phyloP scores from a whole-genome alignment of 2,888 invertebrate genomes.

The Lepetodrilus schrolli region DNA sequence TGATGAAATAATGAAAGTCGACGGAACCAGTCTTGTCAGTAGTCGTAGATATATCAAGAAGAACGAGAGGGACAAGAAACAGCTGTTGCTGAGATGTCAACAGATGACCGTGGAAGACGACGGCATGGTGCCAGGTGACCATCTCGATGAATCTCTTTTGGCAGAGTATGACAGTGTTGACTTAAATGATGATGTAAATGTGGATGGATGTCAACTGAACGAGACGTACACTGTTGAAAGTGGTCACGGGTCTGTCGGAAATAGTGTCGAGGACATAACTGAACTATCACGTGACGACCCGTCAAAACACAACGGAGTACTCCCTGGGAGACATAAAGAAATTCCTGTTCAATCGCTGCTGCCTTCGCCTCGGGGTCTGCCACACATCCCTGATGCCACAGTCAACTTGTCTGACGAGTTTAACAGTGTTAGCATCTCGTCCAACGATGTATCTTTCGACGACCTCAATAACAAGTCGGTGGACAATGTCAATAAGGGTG shows the following conservation, averaged over 20 bases:
- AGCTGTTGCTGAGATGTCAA: background rate
- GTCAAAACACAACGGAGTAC: background rate
- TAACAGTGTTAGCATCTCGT: background rate
- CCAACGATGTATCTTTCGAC: background rate
- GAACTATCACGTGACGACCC: background rate
- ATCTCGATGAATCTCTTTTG: background rate
- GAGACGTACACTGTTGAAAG: background rate
- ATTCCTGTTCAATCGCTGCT: background rate
- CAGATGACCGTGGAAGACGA: background rate
- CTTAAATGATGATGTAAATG: background rate
- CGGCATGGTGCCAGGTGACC: background rate
- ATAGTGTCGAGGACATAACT: background rate
- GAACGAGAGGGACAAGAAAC: background rate
- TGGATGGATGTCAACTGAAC: background rate
- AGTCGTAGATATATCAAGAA: conserved; percentile 8
- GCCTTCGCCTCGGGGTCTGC: background rate
- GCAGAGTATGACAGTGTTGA: background rate
- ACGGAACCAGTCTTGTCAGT: background rate
- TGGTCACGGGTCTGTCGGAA: background rate
- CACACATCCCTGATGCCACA: background rate
- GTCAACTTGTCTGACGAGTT: background rate
- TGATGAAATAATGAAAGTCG: background rate
- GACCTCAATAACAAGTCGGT: background rate
- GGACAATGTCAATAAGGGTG: background rate
- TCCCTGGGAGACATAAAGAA: no score